Conservation (phyloP, 2,888 invertebrate species). For the Cyaniris semiargus region DNA sequence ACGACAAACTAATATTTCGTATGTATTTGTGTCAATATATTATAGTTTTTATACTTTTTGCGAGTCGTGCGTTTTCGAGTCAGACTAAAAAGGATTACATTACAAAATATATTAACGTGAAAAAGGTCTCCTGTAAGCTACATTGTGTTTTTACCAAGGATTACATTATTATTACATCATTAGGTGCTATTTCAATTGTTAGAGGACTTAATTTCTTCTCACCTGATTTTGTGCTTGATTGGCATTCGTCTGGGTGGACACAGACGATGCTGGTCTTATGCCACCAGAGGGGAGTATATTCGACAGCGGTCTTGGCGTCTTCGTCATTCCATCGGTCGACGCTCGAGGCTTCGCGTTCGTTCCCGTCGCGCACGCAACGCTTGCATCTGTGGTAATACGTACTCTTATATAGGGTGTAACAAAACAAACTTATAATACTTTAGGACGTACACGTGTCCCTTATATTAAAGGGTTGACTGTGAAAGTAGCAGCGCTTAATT, state of each 20-base stretch:
- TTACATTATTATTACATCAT: no score
- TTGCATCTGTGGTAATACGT: slow-evolving; percentile 50
- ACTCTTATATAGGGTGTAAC: background rate
- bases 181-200: no score
- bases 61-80: no score
- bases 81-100: no score
- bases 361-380: slow-evolving; percentile 65
- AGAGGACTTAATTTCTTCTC: background rate
- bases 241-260: slow-evolving; percentile 88
- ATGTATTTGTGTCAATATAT: no score
- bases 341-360: slow-evolving; percentile 65
- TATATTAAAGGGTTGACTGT: background rate
- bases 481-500: no score
- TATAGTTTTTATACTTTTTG: no score
- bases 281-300: slow-evolving; percentile 82
- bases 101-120: no score
- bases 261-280: slow-evolving; percentile 89
- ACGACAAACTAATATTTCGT: no score
- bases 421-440: background rate
- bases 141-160: no score
- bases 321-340: slow-evolving; percentile 63
- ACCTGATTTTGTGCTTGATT: slow-evolving; percentile 80
- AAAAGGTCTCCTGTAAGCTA: no score
- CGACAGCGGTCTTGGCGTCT: slow-evolving; percentile 72
- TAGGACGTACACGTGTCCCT: background rate